Percentiles rank a stretch among this genome's conserved stretches.
Evolutionary conservation across 2,888 invertebrate species (phyloP).

Genomic region (Pandemis heparana): DNA sequence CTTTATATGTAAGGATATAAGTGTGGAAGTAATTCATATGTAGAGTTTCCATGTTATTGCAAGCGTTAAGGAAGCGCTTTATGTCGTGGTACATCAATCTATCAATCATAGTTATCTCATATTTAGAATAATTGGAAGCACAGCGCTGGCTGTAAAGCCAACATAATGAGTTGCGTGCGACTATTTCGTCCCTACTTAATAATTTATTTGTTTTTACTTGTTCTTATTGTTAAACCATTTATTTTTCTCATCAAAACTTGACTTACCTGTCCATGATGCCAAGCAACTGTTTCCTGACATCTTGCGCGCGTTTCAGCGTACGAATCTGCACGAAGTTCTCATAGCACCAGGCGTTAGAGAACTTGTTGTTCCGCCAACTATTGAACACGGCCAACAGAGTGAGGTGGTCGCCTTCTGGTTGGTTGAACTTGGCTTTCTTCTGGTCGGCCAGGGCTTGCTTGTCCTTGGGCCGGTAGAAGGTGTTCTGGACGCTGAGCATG

Average conservation of each 20-base stretch:
- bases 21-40: too few relatives aligned
- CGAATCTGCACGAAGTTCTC: constrained; percentile 99
- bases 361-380: constrained; percentile 99
- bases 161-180: too few relatives aligned
- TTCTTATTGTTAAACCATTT: too few relatives aligned
- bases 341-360: constrained; percentile 99
- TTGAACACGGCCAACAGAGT: constrained; percentile 99
- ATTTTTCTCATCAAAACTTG: neutral
- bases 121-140: too few relatives aligned
- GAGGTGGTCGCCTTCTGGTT: constrained; percentile 98
- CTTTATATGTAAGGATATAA: too few relatives aligned
- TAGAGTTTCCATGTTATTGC: too few relatives aligned
- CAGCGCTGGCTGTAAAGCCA: too few relatives aligned
- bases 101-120: too few relatives aligned
- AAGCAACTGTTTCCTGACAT: constrained; percentile 98
- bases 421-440: constrained; percentile 99
- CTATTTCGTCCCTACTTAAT: too few relatives aligned
- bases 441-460: constrained; percentile 99
- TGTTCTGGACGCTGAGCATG: constrained; percentile 99
- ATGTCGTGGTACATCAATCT: too few relatives aligned
- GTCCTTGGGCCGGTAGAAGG: constrained; percentile 96
- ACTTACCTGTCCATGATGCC: constrained; percentile 97
- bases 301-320: constrained; percentile 98
- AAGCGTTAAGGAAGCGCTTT: too few relatives aligned
- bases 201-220: too few relatives aligned